These are phyloP conservation scores for Rhyacophila evoluta DNA, from an alignment of 2,888 invertebrate genomes.

Conservation along the genomic window DNA sequence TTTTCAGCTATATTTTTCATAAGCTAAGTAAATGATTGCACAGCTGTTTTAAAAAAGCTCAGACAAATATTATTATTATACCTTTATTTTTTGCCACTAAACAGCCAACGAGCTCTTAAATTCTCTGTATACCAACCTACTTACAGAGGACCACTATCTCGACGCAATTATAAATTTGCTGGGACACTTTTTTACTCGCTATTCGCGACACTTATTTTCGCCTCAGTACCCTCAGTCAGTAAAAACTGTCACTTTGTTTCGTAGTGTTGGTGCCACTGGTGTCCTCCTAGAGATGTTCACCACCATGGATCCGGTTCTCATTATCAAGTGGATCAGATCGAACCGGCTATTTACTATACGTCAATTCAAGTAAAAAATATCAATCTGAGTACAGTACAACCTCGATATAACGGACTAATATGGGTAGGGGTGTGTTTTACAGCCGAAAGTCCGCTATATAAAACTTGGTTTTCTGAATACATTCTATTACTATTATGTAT, in stretches of 20 bases:
- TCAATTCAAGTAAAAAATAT: too few species aligned
- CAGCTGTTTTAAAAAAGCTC: not conserved
- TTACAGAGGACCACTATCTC: not conserved
- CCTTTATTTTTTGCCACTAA: not conserved
- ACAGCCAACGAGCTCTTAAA: not conserved
- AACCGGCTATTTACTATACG: too few species aligned
- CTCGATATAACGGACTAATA: too few species aligned
- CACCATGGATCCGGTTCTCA: too few species aligned
- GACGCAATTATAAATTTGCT: slow-evolving; percentile 15
- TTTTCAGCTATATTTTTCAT: not conserved
- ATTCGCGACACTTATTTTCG: slow-evolving; percentile 14
- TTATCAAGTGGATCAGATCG: too few species aligned
- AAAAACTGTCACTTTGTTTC: slow-evolving; percentile 21
- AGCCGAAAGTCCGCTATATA: too few species aligned
- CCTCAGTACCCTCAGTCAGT: not conserved
- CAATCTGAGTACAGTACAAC: too few species aligned
- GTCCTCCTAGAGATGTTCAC: too few species aligned
- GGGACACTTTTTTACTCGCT: slow-evolving; percentile 6
- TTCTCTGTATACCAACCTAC: not conserved
- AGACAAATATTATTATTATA: not conserved
- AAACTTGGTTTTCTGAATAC: too few species aligned
- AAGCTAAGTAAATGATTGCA: not conserved
- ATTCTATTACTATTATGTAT: too few species aligned
- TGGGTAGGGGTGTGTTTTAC: too few species aligned
- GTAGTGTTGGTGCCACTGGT: not conserved